These are phyloP conservation scores for Hippocampus comes DNA, from an alignment of 2,113 vertebrate genomes.

Conservation along the genomic window DNA sequence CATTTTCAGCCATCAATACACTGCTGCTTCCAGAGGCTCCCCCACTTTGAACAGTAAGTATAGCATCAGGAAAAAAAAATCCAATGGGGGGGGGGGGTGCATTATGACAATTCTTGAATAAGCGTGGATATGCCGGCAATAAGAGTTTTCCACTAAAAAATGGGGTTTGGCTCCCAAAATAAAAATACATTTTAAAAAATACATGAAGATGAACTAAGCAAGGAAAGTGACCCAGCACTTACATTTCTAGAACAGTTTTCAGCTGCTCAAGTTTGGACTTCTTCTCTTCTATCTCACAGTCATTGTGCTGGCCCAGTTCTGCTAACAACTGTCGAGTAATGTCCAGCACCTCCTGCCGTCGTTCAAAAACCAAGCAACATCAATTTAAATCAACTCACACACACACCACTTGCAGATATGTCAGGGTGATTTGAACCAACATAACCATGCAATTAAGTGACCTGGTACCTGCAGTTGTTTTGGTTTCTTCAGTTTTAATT, in stretches of 20 bases:
- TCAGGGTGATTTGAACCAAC: not conserved
- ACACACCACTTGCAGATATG: not conserved
- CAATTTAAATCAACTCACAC: conserved; percentile 6
- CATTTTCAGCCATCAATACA: too few relatives aligned
- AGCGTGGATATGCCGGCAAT: too few relatives aligned
- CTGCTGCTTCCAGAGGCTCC: too few relatives aligned
- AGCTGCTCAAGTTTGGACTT: conserved; percentile 94
- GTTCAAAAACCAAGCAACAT: not conserved
- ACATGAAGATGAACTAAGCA: not conserved
- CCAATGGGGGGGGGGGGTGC: not conserved
- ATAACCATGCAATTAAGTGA: too few relatives aligned
- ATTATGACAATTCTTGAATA: too few relatives aligned
- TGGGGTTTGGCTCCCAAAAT: too few relatives aligned
- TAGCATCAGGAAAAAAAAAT: not conserved
- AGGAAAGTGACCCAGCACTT: conserved; percentile 57
- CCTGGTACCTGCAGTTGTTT: conserved; percentile 89
- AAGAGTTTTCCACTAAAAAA: too few relatives aligned
- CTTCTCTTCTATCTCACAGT: conserved; percentile 91
- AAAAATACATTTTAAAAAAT: not conserved
- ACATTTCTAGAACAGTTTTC: conserved; percentile 97
- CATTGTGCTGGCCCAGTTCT: conserved; percentile 83
- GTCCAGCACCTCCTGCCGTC: conserved; percentile 90
- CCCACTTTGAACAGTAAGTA: too few relatives aligned
- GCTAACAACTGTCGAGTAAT: conserved; percentile 87
- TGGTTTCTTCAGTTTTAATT: conserved; percentile 94